Conservation (phyloP, 1,140 invertebrate species). For the Drosophila virilis region DNA sequence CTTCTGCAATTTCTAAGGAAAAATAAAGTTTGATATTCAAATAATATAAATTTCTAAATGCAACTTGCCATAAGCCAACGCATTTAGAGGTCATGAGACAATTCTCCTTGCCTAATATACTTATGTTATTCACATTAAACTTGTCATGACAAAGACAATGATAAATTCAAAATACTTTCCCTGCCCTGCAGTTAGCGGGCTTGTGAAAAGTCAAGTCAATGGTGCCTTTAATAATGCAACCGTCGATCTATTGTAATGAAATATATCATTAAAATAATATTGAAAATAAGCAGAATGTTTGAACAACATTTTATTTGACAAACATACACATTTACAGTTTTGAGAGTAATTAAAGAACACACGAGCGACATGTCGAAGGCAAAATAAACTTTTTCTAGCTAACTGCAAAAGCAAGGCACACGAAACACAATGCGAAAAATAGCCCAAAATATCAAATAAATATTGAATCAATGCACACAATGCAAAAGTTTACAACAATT, state of each 20-base stretch:
- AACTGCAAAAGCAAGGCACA: neutral
- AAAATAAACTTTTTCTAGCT: conserved; percentile 19
- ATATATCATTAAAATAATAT: conserved; percentile 72
- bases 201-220: neutral
- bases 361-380: conserved; percentile 11
- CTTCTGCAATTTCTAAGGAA: no score
- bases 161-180: neutral
- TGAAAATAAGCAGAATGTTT: conserved; percentile 33
- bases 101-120: no score
- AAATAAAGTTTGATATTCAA: no score
- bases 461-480: conserved; percentile 40
- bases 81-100: no score
- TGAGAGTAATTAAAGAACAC: conserved; percentile 45
- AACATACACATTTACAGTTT: conserved; percentile 29
- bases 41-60: no score
- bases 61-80: no score
- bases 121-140: no score
- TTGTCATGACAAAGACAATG: no score
- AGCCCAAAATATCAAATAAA: conserved; percentile 38
- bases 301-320: conserved; percentile 35
- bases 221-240: conserved; percentile 33
- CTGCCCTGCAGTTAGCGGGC: neutral
- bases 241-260: conserved; percentile 55
- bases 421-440: neutral
- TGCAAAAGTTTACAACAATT: conserved; percentile 20